Percentiles rank a stretch among this genome's conserved stretches.
Evolutionary conservation across 2,113 vertebrate genomes (phyloP).

Genomic region (Zingel zingel): DNA sequence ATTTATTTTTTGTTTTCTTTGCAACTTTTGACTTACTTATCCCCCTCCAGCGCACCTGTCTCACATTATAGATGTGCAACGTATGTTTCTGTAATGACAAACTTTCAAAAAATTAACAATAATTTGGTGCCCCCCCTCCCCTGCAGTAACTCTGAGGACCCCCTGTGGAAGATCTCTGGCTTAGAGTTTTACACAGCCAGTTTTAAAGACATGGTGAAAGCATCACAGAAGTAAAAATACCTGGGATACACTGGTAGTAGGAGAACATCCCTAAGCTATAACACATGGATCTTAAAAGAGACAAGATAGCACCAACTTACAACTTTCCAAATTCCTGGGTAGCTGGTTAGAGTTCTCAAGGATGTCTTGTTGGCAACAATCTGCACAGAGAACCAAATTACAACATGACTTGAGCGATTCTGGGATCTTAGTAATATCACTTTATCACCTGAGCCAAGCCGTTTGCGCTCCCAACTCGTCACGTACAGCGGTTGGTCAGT

Average conservation of each 20-base stretch:
- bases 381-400: slow-evolving; percentile 57
- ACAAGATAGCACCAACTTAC: slow-evolving; percentile 63
- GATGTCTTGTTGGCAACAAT: slow-evolving; percentile 73
- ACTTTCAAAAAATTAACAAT: no score
- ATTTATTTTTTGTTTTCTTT: no score
- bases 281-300: background rate
- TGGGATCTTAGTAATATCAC: background rate
- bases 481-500: no score
- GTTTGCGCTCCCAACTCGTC: no score
- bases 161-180: background rate
- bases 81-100: no score
- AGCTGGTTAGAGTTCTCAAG: slow-evolving; percentile 60
- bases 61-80: no score
- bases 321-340: slow-evolving; percentile 74
- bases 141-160: no score
- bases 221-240: no score
- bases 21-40: no score
- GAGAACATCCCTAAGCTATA: background rate
- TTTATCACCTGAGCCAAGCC: background rate
- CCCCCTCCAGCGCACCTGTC: no score
- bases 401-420: background rate
- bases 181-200: background rate
- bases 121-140: no score
- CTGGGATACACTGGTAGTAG: background rate
- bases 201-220: no score